Conservation (phyloP, 1,140 invertebrate genomes). For the Micrasema minimum region DNA sequence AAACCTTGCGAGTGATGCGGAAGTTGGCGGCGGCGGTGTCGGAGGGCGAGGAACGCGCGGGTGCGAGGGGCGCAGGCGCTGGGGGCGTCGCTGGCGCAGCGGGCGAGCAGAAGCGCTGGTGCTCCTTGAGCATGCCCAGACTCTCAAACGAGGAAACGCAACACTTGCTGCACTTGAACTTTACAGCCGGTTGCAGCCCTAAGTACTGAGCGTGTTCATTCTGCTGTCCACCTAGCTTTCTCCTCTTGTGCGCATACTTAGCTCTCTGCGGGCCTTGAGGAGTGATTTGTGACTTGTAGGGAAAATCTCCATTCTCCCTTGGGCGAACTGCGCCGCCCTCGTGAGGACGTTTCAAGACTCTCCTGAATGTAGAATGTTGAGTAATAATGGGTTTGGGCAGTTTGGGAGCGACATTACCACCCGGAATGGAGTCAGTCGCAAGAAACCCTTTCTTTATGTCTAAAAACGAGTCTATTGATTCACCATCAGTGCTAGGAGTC, state of each 20-base stretch:
- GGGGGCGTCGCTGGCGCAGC: slow-evolving; percentile 58
- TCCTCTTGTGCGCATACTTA: slow-evolving; percentile 27
- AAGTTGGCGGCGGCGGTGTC: slow-evolving; percentile 64
- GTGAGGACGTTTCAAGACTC: slow-evolving; percentile 28
- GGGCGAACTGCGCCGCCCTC: background rate
- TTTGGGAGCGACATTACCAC: slow-evolving; percentile 18
- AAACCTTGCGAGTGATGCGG: slow-evolving; percentile 78
- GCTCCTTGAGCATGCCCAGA: slow-evolving; percentile 70
- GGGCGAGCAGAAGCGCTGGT: slow-evolving; percentile 69
- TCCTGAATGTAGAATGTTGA: slow-evolving; percentile 25
- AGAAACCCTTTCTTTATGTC: slow-evolving; percentile 4
- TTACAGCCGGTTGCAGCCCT: slow-evolving; percentile 70
- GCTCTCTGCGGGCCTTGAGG: slow-evolving; percentile 3
- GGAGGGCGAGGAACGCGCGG: slow-evolving; percentile 51
- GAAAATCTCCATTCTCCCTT: slow-evolving; percentile 22
- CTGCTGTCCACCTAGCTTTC: slow-evolving; percentile 22
- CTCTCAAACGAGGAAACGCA: slow-evolving; percentile 70
- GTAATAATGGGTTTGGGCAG: slow-evolving; percentile 28
- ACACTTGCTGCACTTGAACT: slow-evolving; percentile 76
- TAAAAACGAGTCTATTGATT: slow-evolving; percentile 1
- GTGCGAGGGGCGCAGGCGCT: slow-evolving; percentile 46
- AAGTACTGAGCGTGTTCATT: slow-evolving; percentile 76
- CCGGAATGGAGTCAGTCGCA: background rate
- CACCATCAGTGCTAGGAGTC: background rate
- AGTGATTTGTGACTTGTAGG: background rate